These are phyloP conservation scores for Manduca sexta DNA, from an alignment of 1,140 invertebrate genomes.

Conservation along the genomic window DNA sequence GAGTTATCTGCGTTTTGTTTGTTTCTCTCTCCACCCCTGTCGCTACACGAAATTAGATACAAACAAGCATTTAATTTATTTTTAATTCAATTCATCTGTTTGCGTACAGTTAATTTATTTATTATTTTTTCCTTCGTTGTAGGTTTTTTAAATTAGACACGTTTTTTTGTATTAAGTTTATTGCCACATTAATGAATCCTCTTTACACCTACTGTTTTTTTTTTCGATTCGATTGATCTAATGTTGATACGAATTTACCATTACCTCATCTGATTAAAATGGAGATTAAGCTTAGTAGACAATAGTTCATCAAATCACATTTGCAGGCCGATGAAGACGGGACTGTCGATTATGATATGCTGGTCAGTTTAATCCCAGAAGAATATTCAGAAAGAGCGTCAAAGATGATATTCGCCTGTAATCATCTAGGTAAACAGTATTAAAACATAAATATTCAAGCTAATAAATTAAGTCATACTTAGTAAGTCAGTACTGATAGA, in stretches of 20 bases:
- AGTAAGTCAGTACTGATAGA: no score
- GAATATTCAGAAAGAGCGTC: slow-evolving; percentile 53
- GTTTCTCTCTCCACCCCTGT: slow-evolving; percentile 27
- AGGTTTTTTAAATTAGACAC: background rate
- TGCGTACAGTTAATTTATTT: slow-evolving; percentile 7
- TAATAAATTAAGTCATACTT: background rate
- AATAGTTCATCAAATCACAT: no score
- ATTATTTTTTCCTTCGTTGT: background rate
- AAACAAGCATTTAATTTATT: slow-evolving; percentile 36
- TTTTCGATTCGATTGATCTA: no score
- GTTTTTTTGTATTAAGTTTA: no score
- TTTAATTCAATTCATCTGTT: slow-evolving; percentile 32
- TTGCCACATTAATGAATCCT: no score
- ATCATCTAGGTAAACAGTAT: slow-evolving; percentile 58
- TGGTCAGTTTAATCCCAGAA: slow-evolving; percentile 65
- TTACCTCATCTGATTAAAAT: no score
- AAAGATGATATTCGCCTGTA: slow-evolving; percentile 57
- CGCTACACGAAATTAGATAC: slow-evolving; percentile 25
- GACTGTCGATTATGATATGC: slow-evolving; percentile 66
- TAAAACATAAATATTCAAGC: slow-evolving; percentile 2
- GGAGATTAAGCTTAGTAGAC: no score
- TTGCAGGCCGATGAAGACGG: slow-evolving; percentile 60
- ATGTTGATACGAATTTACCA: no score
- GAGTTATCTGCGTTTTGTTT: slow-evolving; percentile 47
- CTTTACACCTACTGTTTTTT: no score